phyloP scores from a whole-genome alignment of 2,797 vertebrate genomes.

The Melanotaenia boesemani region DNA sequence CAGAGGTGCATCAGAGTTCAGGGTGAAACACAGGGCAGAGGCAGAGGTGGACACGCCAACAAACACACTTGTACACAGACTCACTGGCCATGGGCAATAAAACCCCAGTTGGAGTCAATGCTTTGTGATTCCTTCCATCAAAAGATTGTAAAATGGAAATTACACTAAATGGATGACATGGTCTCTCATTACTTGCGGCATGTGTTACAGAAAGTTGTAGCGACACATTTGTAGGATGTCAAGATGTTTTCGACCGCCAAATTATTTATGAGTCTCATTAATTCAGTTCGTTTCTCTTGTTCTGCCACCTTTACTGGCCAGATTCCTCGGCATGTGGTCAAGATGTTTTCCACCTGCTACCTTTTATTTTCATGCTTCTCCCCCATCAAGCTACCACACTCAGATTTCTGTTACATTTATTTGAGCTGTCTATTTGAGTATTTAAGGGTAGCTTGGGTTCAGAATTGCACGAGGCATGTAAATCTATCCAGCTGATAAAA shows the following conservation, averaged over 20 bases:
- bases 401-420: neutral
- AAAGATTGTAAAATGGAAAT: constrained; percentile 78
- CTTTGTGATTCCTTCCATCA: constrained; percentile 71
- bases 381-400: neutral
- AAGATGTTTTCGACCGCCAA: constrained; percentile 34
- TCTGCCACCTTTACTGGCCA: constrained; percentile 26
- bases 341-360: constrained; percentile 21
- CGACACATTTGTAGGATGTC: constrained; percentile 46
- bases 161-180: constrained; percentile 70
- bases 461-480: constrained; percentile 26
- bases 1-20: constrained; percentile 45
- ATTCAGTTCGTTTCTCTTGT: constrained; percentile 27
- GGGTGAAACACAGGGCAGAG: constrained; percentile 11
- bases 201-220: constrained; percentile 56
- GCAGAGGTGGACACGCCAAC: constrained; percentile 25
- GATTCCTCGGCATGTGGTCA: constrained; percentile 25
- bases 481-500: constrained; percentile 60
- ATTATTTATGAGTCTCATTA: constrained; percentile 45
- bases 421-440: constrained; percentile 29
- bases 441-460: constrained; percentile 37
- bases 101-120: constrained; percentile 58
- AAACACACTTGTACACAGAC: constrained; percentile 31
- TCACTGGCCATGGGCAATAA: constrained; percentile 53
- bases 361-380: neutral
- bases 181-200: constrained; percentile 60